Percentiles rank a stretch among this genome's conserved stretches.
phyloP scores from a whole-genome alignment of 2,797 vertebrate species.

The Xenops minutus region DNA sequence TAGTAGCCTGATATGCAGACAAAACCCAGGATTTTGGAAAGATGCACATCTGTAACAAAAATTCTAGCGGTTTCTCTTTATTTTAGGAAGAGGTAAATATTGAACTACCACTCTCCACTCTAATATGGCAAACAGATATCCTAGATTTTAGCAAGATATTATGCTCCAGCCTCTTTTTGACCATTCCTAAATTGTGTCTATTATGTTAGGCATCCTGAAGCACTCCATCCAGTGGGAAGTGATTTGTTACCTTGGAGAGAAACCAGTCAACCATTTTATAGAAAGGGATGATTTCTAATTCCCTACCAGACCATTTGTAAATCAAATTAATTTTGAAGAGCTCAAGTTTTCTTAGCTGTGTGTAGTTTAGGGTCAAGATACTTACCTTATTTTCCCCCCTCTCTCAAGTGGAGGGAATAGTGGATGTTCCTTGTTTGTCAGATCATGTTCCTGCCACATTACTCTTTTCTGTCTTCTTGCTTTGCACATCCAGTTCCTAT shows the following conservation, averaged over 20 bases:
- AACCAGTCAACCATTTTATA: background rate
- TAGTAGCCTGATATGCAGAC: background rate
- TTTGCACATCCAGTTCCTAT: background rate
- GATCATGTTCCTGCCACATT: background rate
- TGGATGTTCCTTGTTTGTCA: background rate
- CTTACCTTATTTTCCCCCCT: rapidly evolving
- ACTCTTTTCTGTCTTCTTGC: background rate
- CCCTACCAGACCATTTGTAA: background rate
- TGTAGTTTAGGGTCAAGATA: background rate
- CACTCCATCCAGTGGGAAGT: background rate
- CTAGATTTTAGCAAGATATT: background rate
- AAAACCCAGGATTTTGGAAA: background rate
- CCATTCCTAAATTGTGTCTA: background rate
- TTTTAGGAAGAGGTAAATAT: background rate
- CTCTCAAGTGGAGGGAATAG: background rate
- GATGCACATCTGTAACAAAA: background rate
- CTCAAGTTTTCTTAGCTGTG: background rate
- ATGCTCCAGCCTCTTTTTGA: background rate
- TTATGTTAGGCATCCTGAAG: background rate
- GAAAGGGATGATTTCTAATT: background rate
- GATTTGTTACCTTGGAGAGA: background rate
- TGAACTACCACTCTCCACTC: background rate
- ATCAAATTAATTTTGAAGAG: background rate
- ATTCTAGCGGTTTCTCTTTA: background rate
- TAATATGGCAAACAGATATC: background rate